A percentile compares a stretch with the other conserved stretches of the same genome.
Conservation (phyloP, 1,140 invertebrate genomes). For the Proctacanthus coquilletti region DNA sequence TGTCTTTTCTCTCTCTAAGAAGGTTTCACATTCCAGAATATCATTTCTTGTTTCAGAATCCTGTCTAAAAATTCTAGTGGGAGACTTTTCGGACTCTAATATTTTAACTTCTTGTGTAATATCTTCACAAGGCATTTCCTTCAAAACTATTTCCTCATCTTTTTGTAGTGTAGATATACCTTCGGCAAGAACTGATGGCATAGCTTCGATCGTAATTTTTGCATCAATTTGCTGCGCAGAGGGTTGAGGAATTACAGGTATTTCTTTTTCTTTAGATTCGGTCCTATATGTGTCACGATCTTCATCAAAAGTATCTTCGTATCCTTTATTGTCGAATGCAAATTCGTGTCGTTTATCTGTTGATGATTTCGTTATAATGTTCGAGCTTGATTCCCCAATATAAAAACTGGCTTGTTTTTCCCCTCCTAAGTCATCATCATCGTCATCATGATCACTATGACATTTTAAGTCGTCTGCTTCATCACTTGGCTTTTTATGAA, state of each 20-base stretch:
- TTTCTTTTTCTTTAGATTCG: too few species aligned
- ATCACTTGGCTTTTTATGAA: too few species aligned
- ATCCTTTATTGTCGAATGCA: constrained; percentile 4
- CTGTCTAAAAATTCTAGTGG: constrained; percentile 19
- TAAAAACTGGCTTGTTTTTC: constrained; percentile 24
- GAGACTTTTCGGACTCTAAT: constrained; percentile 8
- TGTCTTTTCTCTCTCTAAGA: neutral
- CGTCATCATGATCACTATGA: too few species aligned
- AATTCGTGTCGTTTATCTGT: constrained; percentile 7
- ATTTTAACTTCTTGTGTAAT: too few species aligned
- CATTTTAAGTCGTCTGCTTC: too few species aligned
- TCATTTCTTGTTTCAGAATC: constrained; percentile 26
- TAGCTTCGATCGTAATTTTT: too few species aligned
- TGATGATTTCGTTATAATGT: constrained; percentile 24
- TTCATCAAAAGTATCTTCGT: constrained; percentile 11
- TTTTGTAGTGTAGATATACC: too few species aligned
- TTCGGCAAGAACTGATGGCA: too few species aligned
- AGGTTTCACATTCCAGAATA: constrained; percentile 17
- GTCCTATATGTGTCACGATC: neutral
- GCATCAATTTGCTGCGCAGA: too few species aligned
- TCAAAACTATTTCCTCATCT: too few species aligned
- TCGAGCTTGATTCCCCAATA: constrained; percentile 26
- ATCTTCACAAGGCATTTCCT: too few species aligned
- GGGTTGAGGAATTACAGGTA: too few species aligned
- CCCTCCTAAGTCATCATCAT: constrained; percentile 12